Evolutionary conservation across 2,888 invertebrate genomes (phyloP).

Genomic region (Lymantria monacha): DNA sequence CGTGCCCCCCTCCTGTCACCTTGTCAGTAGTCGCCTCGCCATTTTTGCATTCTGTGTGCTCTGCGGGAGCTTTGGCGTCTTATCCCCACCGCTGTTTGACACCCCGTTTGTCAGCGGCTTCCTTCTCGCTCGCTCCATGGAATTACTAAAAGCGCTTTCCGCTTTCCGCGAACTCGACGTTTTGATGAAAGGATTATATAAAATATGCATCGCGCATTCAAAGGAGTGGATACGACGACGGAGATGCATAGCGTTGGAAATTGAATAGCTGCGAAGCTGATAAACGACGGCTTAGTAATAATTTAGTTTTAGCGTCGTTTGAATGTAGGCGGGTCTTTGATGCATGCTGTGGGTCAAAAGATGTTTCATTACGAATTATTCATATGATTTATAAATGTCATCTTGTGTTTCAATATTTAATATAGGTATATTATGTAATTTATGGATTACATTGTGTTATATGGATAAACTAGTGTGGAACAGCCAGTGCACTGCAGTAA

Average conservation of each 20-base stretch:
- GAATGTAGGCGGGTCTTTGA: constrained; percentile 30
- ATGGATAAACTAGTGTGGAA: no score
- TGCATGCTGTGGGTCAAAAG: constrained; percentile 45
- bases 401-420: background rate
- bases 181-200: constrained; percentile 80
- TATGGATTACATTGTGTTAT: background rate
- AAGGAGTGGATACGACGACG: constrained; percentile 65
- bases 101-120: constrained; percentile 69
- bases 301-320: constrained; percentile 64
- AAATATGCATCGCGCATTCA: constrained; percentile 74
- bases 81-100: constrained; percentile 82
- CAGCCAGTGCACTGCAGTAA: no score
- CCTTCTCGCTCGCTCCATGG: constrained; percentile 67
- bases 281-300: constrained; percentile 63
- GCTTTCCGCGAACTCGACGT: constrained; percentile 66
- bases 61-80: constrained; percentile 82
- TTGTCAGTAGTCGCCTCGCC: constrained; percentile 80
- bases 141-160: constrained; percentile 72
- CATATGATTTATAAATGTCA: constrained; percentile 27
- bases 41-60: constrained; percentile 83
- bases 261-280: constrained; percentile 61
- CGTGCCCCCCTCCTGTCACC: constrained; percentile 69
- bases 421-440: background rate
- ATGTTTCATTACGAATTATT: constrained; percentile 45
- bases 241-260: constrained; percentile 73